Base-by-base conservation (phyloP, 1,140 invertebrate genomes). In the Gryon sp. region DNA sequence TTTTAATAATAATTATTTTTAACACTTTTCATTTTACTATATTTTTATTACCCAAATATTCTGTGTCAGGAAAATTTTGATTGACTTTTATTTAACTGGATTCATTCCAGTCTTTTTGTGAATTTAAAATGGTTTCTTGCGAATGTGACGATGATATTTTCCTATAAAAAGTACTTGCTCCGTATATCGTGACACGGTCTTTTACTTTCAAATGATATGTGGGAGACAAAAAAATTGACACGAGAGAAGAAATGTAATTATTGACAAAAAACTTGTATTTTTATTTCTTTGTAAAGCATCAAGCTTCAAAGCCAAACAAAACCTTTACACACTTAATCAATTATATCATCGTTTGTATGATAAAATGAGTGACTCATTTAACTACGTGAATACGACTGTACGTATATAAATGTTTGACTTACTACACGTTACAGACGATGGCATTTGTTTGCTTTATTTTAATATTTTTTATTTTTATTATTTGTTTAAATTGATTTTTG, bases 271-370 rank as follows among this genome's bases (percentile, higher is more conserved):
- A 52, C 19, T 36, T 55, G 43, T 40, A 48, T 46, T 70, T 70
- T 24, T 32, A n/a, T 34, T 34, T 34, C 32, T 2, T 68, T 11
- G 41, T 63, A 82, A 82, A 83, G 80, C 82, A 79, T 81, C 78
- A 83, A 83, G 78, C 79, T 75, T 79, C 68, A 84, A 70, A 86
- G 83, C 83, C 80, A 85, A 79, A 82, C 80, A 84, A 82, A 84
- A 81, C 76, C 78, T 82, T 82, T 79, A 78, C 80, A 85, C 82
- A 84, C 80, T 77, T 78, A 72, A 80, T 82, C 79, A 72, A 75
- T 72, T 73, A 63, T 63, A 68, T 62, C 32, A 70, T 76, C 52
- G 66, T 74, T 70, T 52, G 41, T 34, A 48, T 57, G 74, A 59
- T 62, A 55, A 70, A 36, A 80, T 80, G 68, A 78, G 24, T 79